Base-by-base conservation (phyloP, 2,797 vertebrate species). In the Anisognathus igniventris region DNA sequence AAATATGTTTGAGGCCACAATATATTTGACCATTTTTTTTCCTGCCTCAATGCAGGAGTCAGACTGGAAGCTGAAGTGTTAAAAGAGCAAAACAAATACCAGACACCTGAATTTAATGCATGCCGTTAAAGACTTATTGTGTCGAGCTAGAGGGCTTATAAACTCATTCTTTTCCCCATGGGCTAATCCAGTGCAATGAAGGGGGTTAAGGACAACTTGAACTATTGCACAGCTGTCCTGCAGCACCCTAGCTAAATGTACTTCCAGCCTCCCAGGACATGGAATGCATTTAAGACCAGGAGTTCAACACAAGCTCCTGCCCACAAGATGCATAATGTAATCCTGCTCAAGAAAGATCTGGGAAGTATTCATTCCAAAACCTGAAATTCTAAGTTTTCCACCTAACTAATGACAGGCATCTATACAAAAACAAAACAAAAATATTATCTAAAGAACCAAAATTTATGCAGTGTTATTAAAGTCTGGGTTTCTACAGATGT, bases 401-500 rank as follows among this genome's bases (percentile, higher is more conserved):
- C 53, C 22, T 79, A 77, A 58, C 39, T 80, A 92, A 83, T 66
- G 80, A 47, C 58, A 91, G 56, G 61, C 16, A 82, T 77, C 61
- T 74, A 77, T 60, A 90, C 1, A 7, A 88, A 70, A 72, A 58
- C 31, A 88, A 71, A 92, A 42, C 23, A 91, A 92, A 91, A 93
- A 72, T 33, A 25, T 57, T 82, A 91, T 78, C 90, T 96, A 78
- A 96, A 96, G 79, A 94, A 87, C 88, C 64, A 93, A 21, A 92
- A 95, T 95, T 97, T 91, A 91, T 92, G 54, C 84, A 83, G 54
- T 72, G 47, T 18, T 78, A 75, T 61, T 75, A 44, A 92, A 94
- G 47, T 64, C 39, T 45, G 68, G 64, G 76, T 80, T 96, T 96
- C 86, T 86, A 96, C 79, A 96, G 88, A 96, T 86, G 93, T 88